Base-by-base conservation (phyloP, 2,888 invertebrate genomes). In the Melanostoma mellinum region DNA sequence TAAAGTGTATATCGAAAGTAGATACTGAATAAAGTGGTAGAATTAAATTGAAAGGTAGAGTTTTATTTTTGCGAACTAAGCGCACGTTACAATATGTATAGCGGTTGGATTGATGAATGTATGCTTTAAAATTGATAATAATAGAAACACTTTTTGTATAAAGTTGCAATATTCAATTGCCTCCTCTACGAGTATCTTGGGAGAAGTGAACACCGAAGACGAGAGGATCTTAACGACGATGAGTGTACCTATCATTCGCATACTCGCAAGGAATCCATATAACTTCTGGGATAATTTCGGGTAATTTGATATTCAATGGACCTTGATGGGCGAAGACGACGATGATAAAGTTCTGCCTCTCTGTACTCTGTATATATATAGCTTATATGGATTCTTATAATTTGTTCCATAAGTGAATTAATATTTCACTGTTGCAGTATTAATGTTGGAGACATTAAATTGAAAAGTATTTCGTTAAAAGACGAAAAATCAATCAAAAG, bases 201-300 rank as follows among this genome's bases (percentile, higher is more conserved):
- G 42, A 35, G 42, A 50, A 53, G 61, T 63, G n/a, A n/a, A n/a
- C n/a, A n/a, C n/a, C 58, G 52, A 38, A 55, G 46, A 44, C 33
- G 44, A 58, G 52, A 50, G 48, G 71, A 61, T 56, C 56, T 50
- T 50, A 32, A 65, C 33, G 55, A 48, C 33, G 20, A 20, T 20
- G 42, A 42, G 33, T 6, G 20, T 56, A 65, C 40, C 69, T 20
- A 20, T 20, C 20, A 20, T 20, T 20, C 20, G 20, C 20, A 20
- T 20, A 35, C 46, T 60, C 6, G 53, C 10, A 67, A 55, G 75
- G 80, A 80, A 80, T 76, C 80, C 76, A 53, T 80, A 80, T 71
- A 80, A 80, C 69, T 48, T 68, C 50, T 56, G 32, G 35, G 30
- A 48, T 42, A 65, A 35, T 69, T 69, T 61, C 35, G 56, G 46